Conservation (phyloP, 2,113 vertebrate species). For the Tetrao urogallus region DNA sequence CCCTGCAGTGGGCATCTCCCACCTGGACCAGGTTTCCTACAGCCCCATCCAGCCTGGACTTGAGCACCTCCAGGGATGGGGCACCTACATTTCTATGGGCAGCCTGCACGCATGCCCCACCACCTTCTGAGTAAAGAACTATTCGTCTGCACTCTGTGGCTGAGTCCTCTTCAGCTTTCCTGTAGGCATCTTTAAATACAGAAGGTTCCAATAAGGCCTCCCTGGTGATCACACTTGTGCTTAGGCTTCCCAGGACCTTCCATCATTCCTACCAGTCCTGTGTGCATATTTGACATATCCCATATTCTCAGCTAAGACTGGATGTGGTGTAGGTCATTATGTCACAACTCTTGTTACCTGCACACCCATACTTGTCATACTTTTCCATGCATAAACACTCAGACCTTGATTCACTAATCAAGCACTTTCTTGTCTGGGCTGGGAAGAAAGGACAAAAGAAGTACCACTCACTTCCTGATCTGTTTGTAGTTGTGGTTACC, state of each 20-base stretch:
- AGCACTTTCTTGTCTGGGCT: not conserved
- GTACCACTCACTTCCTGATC: not conserved
- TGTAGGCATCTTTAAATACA: not conserved
- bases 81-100: not conserved
- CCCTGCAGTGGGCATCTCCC: not conserved
- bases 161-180: not conserved
- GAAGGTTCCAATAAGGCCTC: not conserved
- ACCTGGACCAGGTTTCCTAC: not conserved
- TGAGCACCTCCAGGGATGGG: not conserved
- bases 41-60: not conserved
- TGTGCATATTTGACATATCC: not conserved
- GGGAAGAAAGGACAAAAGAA: not conserved
- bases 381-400: not conserved
- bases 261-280: not conserved
- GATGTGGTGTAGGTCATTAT: not conserved
- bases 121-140: not conserved
- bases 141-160: not conserved
- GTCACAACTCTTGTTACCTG: not conserved
- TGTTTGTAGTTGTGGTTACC: accelerated
- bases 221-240: not conserved
- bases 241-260: not conserved
- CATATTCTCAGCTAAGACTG: not conserved
- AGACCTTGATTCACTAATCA: not conserved
- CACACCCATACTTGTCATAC: not conserved
- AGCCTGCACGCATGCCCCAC: not conserved